Percentiles rank a stretch among this genome's conserved stretches.
Conservation (phyloP, 2,113 vertebrate species). For the Scomber colias region DNA sequence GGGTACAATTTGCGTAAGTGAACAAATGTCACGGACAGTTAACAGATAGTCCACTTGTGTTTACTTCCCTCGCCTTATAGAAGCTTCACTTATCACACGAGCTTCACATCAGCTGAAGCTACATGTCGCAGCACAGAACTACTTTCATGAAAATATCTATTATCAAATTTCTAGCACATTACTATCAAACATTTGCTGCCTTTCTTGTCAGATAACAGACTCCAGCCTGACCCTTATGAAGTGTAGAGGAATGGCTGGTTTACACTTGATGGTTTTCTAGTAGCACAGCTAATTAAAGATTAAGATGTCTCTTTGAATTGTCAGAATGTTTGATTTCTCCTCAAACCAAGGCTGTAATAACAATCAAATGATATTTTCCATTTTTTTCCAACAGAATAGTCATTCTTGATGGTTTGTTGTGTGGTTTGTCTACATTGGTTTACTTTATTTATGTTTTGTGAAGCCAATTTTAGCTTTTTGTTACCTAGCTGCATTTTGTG, state of each 20-base stretch:
- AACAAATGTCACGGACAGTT: conserved; percentile 20
- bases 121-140: neutral
- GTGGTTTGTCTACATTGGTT: too few species aligned
- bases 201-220: neutral
- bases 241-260: neutral
- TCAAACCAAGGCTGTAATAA: neutral
- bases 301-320: neutral
- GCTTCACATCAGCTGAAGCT: neutral
- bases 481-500: neutral
- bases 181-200: neutral
- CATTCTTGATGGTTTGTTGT: neutral
- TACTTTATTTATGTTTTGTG: neutral
- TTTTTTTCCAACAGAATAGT: neutral
- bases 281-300: conserved; percentile 1
- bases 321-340: neutral
- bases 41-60: neutral
- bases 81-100: neutral
- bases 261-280: neutral
- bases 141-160: neutral
- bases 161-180: neutral
- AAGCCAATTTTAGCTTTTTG: neutral
- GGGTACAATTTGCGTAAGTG: conserved; percentile 26
- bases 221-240: conserved; percentile 10
- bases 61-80: neutral
- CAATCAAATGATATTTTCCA: neutral